Evolutionary conservation across 1,140 invertebrate species (phyloP), one percentile per base, ranked within the genome.

Genomic region (Cryptotermes secundus): DNA sequence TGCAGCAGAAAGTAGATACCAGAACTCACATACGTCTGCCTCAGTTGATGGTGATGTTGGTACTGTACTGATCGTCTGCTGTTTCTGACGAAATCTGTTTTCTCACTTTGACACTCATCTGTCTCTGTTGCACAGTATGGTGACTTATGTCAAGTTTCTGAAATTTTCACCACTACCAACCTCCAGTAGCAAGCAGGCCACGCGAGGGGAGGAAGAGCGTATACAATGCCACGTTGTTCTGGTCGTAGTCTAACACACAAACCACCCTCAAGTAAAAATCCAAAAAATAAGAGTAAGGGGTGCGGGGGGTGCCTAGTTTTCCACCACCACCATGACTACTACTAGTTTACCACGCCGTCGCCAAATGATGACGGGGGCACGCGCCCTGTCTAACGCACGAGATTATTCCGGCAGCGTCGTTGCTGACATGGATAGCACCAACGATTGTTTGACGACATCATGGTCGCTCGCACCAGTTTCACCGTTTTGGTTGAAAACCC

Each of bases 401-500:
- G 59, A 72, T n/a, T 31, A 10, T 72, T 31, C 59, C 59, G n/a
- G 59, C 31, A 72, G 59, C 59, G 26, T 72, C 59, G 59, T n/a
- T 72, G 59, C 31, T 72, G 59, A 72, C 59, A 7, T n/a, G 59
- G 59, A 72, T 72, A 72, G 26, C 59, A 72, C 59, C 59, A 14
- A 31, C 59, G 14, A 72, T 72, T 72, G 59, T 72, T 72, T 72
- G 59, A 72, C 26, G 59, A 72, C n/a, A 72, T 72, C 59, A 72
- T 31, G n/a, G n/a, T 31, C 26, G n/a, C 59, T 31, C 26, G 59
- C 59, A 72, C 59, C 59, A 72, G 59, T 72, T 72, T 72, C 59
- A 14, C 59, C 59, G 59, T 72, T 72, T 72, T 72, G 59, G 59
- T 72, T 72, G 59, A 72, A 31, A 72, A 72, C 59, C n/a, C 59